Base-by-base conservation (phyloP, 2,113 vertebrate species). In the Telmatochromis bifrenatus region DNA sequence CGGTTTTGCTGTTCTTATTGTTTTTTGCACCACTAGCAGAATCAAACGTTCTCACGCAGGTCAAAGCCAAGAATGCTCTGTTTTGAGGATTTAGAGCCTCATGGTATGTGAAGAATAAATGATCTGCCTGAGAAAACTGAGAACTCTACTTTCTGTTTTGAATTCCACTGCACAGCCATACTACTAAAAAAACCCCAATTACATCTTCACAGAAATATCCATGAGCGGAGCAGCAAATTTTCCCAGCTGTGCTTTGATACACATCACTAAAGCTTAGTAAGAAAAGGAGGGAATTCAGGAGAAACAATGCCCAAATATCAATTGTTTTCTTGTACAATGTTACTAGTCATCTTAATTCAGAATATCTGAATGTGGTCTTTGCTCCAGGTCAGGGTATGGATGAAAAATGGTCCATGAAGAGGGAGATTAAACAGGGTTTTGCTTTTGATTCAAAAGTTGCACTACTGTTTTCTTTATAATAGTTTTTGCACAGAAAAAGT, bases 201-300 rank as follows among this genome's bases (percentile, higher is more conserved):
- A 94, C 93, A 87, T 94, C 93, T 94, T 87, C 65, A 45, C 60
- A 81, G 60, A 94, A 91, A 87, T 93, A 92, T 93, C 87, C 86
- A 87, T 19, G 19, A 54, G 86, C 75, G 70, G 55, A 68, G 82
- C 88, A 49, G 86, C 42, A n/a, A 88, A 81, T 82, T 89, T 86
- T 87, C 85, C 75, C 56, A 85, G 82, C 79, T 81, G 85, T 58
- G 87, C 73, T 89, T 91, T 90, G 79, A 80, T 73, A 21, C 68
- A 90, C 87, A 93, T 95, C 93, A 92, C 93, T 92, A 90, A 55
- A 93, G 87, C 87, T 79, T 56, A 51, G 83, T 13, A 53, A 88
- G 88, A 85, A 88, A 89, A 90, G 85, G 89, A 70, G 79, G 31
- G 62, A 47, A 87, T 75, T 53, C 42, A 47, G 42, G 51, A 83